A percentile compares a stretch with the other conserved stretches of the same genome.
Conservation (phyloP, 2,888 invertebrate genomes). For the Lasioglossum leucozonium region DNA sequence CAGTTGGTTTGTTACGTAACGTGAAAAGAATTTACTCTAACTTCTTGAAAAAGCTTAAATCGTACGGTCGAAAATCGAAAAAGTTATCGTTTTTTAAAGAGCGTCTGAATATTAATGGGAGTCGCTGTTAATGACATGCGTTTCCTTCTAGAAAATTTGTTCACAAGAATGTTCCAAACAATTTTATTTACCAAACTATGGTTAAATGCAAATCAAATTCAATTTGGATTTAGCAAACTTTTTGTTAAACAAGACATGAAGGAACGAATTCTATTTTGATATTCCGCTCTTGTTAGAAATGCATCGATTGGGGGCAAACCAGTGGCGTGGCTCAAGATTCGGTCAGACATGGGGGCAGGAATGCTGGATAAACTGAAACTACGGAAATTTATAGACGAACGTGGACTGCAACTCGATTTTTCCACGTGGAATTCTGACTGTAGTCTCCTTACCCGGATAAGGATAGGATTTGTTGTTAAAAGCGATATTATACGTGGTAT, state of each 20-base stretch:
- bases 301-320: conserved; percentile 4
- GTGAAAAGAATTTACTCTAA: too few relatives aligned
- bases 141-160: too few relatives aligned
- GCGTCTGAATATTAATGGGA: too few relatives aligned
- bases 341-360: background rate
- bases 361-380: background rate
- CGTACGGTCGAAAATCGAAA: too few relatives aligned
- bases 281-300: background rate
- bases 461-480: background rate
- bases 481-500: background rate
- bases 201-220: background rate
- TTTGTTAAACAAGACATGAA: background rate
- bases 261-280: background rate
- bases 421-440: background rate
- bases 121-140: too few relatives aligned
- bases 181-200: background rate
- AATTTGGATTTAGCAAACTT: background rate
- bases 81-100: too few relatives aligned
- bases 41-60: too few relatives aligned
- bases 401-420: background rate
- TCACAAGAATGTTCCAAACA: background rate
- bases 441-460: background rate
- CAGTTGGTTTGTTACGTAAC: too few relatives aligned
- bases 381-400: conserved; percentile 2
- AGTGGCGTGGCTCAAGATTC: background rate